Percentiles rank a stretch among this genome's conserved stretches.
Conservation (phyloP, 2,113 vertebrate species). For the Gulo gulo region DNA sequence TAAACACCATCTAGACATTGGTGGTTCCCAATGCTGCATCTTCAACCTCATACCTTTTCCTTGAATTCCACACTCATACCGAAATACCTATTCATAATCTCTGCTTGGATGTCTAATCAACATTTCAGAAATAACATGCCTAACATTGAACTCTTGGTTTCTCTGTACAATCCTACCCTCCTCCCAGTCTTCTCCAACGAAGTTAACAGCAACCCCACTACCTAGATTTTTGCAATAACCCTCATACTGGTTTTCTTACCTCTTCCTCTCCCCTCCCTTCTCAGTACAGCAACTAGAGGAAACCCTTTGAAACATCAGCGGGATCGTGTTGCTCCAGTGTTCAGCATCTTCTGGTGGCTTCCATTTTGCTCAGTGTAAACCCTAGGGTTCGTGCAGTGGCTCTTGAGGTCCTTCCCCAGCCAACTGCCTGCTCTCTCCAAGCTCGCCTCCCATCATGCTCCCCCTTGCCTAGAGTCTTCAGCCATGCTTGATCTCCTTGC, state of each 20-base stretch:
- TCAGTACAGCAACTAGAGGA: neutral
- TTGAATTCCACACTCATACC: neutral
- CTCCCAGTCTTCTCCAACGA: neutral
- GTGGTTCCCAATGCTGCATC: neutral
- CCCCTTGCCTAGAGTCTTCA: neutral
- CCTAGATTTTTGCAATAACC: neutral
- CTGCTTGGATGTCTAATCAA: neutral
- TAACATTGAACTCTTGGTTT: neutral
- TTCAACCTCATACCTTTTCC: neutral
- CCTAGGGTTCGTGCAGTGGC: neutral
- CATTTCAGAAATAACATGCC: neutral
- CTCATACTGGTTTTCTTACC: neutral
- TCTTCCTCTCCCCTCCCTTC: neutral
- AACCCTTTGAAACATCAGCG: neutral
- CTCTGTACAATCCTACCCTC: neutral
- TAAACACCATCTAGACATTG: neutral
- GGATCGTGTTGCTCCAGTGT: neutral
- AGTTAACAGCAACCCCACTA: neutral
- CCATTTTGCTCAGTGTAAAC: neutral
- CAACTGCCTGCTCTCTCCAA: neutral
- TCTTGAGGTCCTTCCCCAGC: neutral
- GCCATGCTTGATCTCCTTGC: neutral
- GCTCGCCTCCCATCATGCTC: neutral
- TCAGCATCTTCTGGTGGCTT: neutral
- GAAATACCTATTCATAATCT: neutral